These are phyloP conservation scores for Columba guinea DNA, from an alignment of 2,797 vertebrate species.

Conservation along the genomic window DNA sequence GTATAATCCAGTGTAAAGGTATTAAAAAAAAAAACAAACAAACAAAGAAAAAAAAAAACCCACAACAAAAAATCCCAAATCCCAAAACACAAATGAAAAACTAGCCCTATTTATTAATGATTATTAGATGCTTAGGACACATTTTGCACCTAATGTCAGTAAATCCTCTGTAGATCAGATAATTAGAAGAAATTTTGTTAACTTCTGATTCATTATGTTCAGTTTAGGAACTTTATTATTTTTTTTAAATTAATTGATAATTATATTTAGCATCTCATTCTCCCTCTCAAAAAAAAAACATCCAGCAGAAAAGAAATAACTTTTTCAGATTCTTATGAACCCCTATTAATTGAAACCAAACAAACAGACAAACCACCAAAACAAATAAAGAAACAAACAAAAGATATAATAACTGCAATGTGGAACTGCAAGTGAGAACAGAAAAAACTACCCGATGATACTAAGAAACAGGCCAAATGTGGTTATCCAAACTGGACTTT, in stretches of 20 bases:
- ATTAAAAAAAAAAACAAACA: neutral
- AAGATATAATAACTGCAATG: neutral
- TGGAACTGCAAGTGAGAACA: neutral
- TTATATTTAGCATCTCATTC: neutral
- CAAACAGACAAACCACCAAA: neutral
- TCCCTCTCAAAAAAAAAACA: fast-evolving
- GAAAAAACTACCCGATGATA: neutral
- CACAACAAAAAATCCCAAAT: neutral
- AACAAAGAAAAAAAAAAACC: neutral
- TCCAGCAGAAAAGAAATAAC: neutral
- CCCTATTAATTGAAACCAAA: neutral
- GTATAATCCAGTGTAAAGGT: neutral
- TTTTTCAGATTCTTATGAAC: neutral
- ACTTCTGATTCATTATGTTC: neutral
- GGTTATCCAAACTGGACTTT: neutral
- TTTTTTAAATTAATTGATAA: neutral
- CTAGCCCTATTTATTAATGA: neutral
- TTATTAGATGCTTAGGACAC: neutral
- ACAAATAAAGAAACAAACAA: too few relatives aligned
- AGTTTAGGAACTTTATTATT: neutral
- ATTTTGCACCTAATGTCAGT: neutral
- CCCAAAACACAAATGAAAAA: neutral
- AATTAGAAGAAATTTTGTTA: neutral
- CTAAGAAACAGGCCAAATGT: neutral
- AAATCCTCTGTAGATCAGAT: neutral